phyloP scores from a whole-genome alignment of 2,888 invertebrate genomes.

The Pyrrhia umbra region DNA sequence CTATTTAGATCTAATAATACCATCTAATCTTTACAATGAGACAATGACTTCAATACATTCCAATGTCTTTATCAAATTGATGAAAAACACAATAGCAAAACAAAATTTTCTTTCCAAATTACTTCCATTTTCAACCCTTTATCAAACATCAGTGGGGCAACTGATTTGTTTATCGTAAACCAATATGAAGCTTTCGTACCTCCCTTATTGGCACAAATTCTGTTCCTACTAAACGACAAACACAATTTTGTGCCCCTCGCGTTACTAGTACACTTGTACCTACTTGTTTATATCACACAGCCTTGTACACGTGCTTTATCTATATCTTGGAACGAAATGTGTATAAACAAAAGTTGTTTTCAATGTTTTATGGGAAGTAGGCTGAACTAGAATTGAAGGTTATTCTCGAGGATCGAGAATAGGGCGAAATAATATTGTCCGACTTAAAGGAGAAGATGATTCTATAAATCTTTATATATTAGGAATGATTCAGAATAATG shows the following conservation, averaged over 20 bases:
- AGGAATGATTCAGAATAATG: background rate
- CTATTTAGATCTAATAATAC: no score
- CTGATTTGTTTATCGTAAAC: slow-evolving; percentile 58
- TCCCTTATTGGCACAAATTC: slow-evolving; percentile 58
- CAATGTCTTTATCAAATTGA: background rate
- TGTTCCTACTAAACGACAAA: slow-evolving; percentile 52
- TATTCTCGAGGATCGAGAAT: background rate
- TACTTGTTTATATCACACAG: slow-evolving; percentile 51
- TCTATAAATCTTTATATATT: no score
- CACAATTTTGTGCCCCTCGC: slow-evolving; percentile 55
- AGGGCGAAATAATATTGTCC: background rate
- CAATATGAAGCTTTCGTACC: slow-evolving; percentile 44
- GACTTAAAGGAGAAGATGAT: background rate
- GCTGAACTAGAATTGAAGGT: slow-evolving; percentile 27
- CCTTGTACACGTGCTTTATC: slow-evolving; percentile 56
- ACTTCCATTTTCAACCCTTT: slow-evolving; percentile 26
- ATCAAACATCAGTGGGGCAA: slow-evolving; percentile 48
- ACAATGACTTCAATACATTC: no score
- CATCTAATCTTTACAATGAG: no score
- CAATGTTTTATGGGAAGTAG: slow-evolving; percentile 36
- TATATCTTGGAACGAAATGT: slow-evolving; percentile 41
- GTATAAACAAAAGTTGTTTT: slow-evolving; percentile 37
- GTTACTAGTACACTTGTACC: slow-evolving; percentile 36
- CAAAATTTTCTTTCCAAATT: slow-evolving; percentile 18
- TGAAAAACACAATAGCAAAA: slow-evolving; percentile 16